Evolutionary conservation across 2,113 vertebrate species (phyloP).

Genomic region (Lates calcarifer): DNA sequence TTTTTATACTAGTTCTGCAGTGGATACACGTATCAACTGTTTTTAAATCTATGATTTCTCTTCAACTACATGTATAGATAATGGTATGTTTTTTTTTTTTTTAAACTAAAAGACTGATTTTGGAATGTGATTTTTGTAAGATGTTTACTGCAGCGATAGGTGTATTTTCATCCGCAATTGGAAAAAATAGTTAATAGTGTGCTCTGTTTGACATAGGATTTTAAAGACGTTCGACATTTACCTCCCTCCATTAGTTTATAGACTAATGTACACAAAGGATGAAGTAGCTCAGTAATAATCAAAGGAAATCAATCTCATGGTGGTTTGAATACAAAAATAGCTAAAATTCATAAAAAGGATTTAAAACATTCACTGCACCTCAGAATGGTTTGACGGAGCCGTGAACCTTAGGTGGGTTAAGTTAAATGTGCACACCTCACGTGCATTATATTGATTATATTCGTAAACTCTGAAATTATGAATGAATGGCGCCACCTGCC

Average conservation of each 20-base stretch:
- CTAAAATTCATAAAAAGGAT: too few species aligned
- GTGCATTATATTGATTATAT: too few species aligned
- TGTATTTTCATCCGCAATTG: too few species aligned
- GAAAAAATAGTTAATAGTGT: too few species aligned
- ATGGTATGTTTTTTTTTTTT: neutral
- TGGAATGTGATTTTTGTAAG: neutral
- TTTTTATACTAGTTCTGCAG: neutral
- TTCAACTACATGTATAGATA: too few species aligned
- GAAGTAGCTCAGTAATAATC: neutral
- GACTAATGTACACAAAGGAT: neutral
- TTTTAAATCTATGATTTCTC: too few species aligned
- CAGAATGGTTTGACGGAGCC: neutral
- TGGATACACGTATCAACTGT: neutral
- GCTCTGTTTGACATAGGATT: neutral
- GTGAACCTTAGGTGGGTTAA: neutral
- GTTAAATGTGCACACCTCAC: neutral
- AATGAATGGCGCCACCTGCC: conserved; percentile 38
- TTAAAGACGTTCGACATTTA: neutral
- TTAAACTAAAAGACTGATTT: neutral
- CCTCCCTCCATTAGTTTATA: neutral
- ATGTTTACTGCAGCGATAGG: neutral
- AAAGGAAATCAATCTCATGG: neutral
- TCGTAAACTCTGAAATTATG: neutral
- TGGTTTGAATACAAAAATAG: neutral
- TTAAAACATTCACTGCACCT: neutral